phyloP scores from a whole-genome alignment of 2,888 invertebrate species.

The Netelia virgata region DNA sequence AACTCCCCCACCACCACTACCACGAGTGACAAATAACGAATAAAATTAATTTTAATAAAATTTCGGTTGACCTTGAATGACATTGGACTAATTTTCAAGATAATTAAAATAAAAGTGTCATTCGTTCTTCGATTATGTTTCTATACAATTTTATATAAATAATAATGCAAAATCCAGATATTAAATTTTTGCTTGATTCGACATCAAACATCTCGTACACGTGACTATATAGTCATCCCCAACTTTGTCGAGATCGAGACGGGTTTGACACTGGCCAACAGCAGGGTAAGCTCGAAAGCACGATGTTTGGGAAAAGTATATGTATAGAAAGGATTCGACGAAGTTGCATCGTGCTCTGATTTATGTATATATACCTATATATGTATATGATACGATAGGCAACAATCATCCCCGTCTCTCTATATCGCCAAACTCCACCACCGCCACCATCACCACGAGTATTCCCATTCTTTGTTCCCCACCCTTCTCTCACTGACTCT shows the following conservation, averaged over 20 bases:
- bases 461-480: conserved; percentile 51
- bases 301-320: conserved; percentile 23
- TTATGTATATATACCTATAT: neutral
- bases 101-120: neutral
- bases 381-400: conserved; percentile 1
- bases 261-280: conserved; percentile 57
- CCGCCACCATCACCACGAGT: conserved; percentile 23
- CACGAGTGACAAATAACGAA: neutral
- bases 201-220: conserved; percentile 1
- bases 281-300: conserved; percentile 54
- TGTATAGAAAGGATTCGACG: conserved; percentile 50
- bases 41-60: too few relatives aligned
- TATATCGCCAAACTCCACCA: neutral
- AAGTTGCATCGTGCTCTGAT: conserved; percentile 44
- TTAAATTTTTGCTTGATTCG: neutral
- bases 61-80: too few relatives aligned
- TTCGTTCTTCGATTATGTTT: neutral
- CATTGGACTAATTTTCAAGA: too few relatives aligned
- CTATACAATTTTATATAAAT: neutral
- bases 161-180: neutral
- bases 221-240: conserved; percentile 9
- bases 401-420: conserved; percentile 35
- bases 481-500: conserved; percentile 51
- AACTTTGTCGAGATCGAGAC: conserved; percentile 48
- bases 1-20: neutral